Base-by-base conservation (phyloP, 2,888 invertebrate species). In the Stenichneumon culpator region DNA sequence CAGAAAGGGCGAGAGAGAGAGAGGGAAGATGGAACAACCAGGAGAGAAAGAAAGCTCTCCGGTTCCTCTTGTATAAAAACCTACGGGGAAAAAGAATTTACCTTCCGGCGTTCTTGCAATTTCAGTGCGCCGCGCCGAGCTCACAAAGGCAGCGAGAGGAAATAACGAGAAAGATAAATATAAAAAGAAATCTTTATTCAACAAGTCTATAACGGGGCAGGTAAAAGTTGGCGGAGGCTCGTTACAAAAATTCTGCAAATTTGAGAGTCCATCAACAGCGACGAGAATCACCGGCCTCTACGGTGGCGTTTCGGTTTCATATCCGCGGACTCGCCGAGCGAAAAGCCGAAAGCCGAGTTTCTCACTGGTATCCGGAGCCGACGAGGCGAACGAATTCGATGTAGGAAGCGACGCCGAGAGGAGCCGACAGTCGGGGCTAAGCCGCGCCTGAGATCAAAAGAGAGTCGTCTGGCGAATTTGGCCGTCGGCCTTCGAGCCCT, bases 381-480 rank as follows among this genome's bases (percentile, higher is more conserved):
- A 83, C 88, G 86, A 86, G 88, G 88, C 90, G 89, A 83, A 86
- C 87, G 88, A 89, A 90, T 90, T 90, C 90, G 89, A 90, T 91
- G 84, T 86, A 83, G 77, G 44, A 75, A 79, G 54, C 60, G 79
- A 81, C 79, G 25, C 72, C 80, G 63, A 54, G 72, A 77, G 63
- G 39, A 50, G 74, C 65, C 70, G 73, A 79, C 79, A 72, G 78
- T 67, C 65, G 47, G 70, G 36, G 54, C 72, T 86, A 85, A 86
- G 86, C 86, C 83, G 87, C 84, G 81, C 78, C 82, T 74, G 81
- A 88, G 88, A 87, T 89, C 88, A 87, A 89, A 86, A 86, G 88
- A 83, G 83, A 86, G 78, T 84, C 86, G 83, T 86, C 86, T 83
- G 83, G 81, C 69, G 86, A 81, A 86, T 88, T 86, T 83, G 74